phyloP scores from a whole-genome alignment of 2,797 vertebrate species.

The Urosaurus nigricauda region DNA sequence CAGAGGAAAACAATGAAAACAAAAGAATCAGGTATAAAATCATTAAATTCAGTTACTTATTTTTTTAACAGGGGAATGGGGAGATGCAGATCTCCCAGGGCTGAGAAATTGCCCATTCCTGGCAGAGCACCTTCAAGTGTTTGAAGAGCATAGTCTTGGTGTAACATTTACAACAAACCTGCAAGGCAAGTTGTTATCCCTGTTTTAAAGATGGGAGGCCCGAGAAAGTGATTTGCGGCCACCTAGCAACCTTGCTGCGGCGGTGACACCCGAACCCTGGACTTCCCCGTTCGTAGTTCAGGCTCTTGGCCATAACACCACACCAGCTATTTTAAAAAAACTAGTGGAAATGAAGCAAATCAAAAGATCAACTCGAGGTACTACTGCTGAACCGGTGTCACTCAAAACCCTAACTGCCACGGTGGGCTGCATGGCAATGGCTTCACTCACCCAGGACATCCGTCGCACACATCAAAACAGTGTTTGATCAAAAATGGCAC shows the following conservation, averaged over 20 bases:
- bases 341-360: not conserved
- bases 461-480: too few relatives aligned
- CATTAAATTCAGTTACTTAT: too few relatives aligned
- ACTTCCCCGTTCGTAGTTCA: not conserved
- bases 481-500: not conserved
- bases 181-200: not conserved
- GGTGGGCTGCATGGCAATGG: too few relatives aligned
- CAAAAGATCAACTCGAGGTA: not conserved
- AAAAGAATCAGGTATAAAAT: not conserved
- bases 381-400: not conserved
- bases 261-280: not conserved
- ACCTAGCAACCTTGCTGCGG: not conserved
- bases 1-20: not conserved
- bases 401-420: not conserved
- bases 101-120: too few relatives aligned
- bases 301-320: not conserved
- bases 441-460: not conserved
- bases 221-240: not conserved
- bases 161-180: not conserved
- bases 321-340: not conserved
- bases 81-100: too few relatives aligned
- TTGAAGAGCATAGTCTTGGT: not conserved
- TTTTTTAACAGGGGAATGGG: too few relatives aligned
- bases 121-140: not conserved
- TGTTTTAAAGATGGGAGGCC: not conserved